These are phyloP conservation scores for Antrozous pallidus DNA, from an alignment of 2,797 vertebrate species.

Conservation along the genomic window DNA sequence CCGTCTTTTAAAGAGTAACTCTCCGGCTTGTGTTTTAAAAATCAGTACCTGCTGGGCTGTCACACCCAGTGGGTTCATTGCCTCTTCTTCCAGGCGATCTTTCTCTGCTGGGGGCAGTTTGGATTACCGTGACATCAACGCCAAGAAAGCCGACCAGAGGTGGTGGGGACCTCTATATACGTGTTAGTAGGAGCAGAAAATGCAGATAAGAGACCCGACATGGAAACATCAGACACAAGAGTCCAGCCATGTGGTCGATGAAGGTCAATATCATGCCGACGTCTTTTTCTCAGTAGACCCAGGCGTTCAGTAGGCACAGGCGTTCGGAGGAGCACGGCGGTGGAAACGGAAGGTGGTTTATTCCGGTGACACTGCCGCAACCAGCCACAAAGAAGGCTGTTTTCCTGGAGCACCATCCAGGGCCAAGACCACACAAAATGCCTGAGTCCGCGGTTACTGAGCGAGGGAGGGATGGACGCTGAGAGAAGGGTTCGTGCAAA, in stretches of 20 bases:
- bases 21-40: neutral
- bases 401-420: too few relatives aligned
- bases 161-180: neutral
- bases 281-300: neutral
- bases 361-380: neutral
- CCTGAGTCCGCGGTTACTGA: neutral
- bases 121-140: neutral
- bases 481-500: neutral
- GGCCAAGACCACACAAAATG: too few relatives aligned
- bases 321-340: neutral
- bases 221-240: neutral
- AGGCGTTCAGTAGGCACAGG: accelerated
- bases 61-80: neutral
- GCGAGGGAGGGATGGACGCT: neutral
- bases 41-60: neutral
- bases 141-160: neutral
- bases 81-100: neutral
- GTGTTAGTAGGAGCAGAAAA: neutral
- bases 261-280: neutral
- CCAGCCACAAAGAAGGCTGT: neutral
- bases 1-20: neutral
- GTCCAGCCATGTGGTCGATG: neutral
- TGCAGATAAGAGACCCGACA: neutral
- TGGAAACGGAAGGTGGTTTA: neutral
- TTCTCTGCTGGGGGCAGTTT: neutral